phyloP scores from a whole-genome alignment of 2,888 invertebrate genomes.

The Euplexia lucipara region DNA sequence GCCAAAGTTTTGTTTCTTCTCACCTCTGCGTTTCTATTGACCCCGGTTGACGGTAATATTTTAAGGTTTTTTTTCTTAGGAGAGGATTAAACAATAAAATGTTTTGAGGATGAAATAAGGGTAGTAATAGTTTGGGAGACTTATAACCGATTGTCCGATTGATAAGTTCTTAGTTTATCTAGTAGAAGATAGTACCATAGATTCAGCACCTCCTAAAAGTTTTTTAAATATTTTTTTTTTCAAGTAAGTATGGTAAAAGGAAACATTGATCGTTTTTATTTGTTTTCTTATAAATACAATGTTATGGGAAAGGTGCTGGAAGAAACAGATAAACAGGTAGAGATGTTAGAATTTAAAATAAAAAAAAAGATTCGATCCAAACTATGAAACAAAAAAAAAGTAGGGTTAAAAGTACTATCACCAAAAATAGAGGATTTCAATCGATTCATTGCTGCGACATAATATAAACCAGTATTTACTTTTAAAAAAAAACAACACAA shows the following conservation, averaged over 20 bases:
- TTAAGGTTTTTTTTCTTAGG: not conserved
- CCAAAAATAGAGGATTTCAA: conserved; percentile 52
- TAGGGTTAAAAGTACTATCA: conserved; percentile 56
- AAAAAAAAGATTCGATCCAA: conserved; percentile 30
- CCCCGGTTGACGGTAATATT: not conserved
- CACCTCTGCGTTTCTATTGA: too few species aligned
- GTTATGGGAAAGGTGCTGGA: conserved; percentile 42
- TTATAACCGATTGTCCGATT: not conserved
- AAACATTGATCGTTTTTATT: conserved; percentile 9
- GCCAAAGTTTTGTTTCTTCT: too few species aligned
- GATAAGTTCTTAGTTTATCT: not conserved
- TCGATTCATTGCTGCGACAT: conserved; percentile 59
- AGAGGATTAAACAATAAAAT: not conserved
- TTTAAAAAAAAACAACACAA: not conserved
- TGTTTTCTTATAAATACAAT: conserved; percentile 22
- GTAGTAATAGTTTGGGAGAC: not conserved
- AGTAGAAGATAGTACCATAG: not conserved
- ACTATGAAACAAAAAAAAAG: conserved; percentile 18
- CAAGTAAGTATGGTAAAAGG: too few species aligned
- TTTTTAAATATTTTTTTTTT: too few species aligned
- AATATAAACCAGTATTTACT: not conserved
- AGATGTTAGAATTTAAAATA: conserved; percentile 26
- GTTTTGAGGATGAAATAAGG: not conserved
- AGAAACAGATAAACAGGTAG: conserved; percentile 6
- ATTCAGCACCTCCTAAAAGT: too few species aligned